Base-by-base conservation (phyloP, 2,888 invertebrate species). In the Villa cingulata region DNA sequence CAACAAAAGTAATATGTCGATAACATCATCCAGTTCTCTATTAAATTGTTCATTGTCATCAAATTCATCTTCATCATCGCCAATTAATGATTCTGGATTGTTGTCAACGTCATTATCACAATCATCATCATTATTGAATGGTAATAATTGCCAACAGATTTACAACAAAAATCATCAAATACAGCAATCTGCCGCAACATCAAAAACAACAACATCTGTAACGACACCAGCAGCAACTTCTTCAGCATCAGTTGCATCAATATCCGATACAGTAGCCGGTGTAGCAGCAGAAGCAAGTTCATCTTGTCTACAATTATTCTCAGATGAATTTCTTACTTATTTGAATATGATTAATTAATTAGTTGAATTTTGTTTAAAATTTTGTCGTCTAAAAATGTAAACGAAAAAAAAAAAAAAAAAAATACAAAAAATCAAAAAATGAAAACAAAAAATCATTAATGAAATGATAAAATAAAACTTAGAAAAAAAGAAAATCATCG, bases 311-410 rank as follows among this genome's bases (percentile, higher is more conserved):
- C 77, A 77, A 64, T 72, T 78, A 51, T 75, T 78, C 64, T 76
- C 77, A 51, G 77, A 75, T 63, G 75, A 77, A 62, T 76, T 76
- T 65, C 73, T 76, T 56, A 73, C 76, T 62, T 77, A 77, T 64
- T 65, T 77, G 58, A 77, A 76, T 65, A 75, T 75, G 67, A 74
- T 76, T 64, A 76, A 75, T 57, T 76, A 58, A 56, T 56, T 51
- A 56, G 52, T 55, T 52, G 43, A 52, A 53, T 53, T 48, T 48
- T 23, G n/a, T n/a, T n/a, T n/a, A n/a, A n/a, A n/a, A n/a, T n/a
- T n/a, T n/a, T n/a, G n/a, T n/a, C n/a, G n/a, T n/a, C n/a, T n/a
- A 6, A 7, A 23, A 23, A 23, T 7, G 7, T 23, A 6, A 23
- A 23, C 7, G 4, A 23, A 6, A 6, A 6, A 23, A 23, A 6